These are phyloP conservation scores for Coranthus polyacanthus DNA, from an alignment of 2,797 vertebrate species.

Conservation along the genomic window DNA sequence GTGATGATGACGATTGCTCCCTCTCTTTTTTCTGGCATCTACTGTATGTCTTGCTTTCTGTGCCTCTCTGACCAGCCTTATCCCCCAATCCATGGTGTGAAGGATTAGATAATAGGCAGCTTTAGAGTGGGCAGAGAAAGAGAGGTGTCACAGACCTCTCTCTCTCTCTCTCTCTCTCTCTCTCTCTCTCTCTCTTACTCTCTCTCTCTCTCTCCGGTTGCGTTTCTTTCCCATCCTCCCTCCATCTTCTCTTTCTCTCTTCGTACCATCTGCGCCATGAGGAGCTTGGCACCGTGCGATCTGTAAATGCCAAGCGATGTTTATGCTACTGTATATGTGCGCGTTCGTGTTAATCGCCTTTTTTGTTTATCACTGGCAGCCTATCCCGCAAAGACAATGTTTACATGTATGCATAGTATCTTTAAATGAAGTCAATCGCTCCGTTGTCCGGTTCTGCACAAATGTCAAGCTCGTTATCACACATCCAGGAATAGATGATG, in stretches of 20 bases:
- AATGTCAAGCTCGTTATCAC: slow-evolving; percentile 45
- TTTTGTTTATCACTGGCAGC: background rate
- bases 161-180: slow-evolving; percentile 47
- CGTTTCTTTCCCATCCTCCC: slow-evolving; percentile 16
- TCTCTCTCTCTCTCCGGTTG: background rate
- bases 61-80: slow-evolving; percentile 56
- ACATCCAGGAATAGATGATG: slow-evolving; percentile 50
- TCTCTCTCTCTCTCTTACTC: slow-evolving; percentile 50
- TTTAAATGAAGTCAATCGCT: slow-evolving; percentile 16
- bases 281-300: slow-evolving; percentile 74
- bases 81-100: slow-evolving; percentile 64
- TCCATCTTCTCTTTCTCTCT: slow-evolving; percentile 49
- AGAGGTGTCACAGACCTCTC: slow-evolving; percentile 83
- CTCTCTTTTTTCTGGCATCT: slow-evolving; percentile 62
- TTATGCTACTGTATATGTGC: slow-evolving; percentile 29
- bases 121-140: slow-evolving; percentile 82
- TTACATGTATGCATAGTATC: slow-evolving; percentile 2
- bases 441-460: background rate
- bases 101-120: slow-evolving; percentile 85
- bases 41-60: slow-evolving; percentile 70
- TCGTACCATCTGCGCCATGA: slow-evolving; percentile 81
- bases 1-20: slow-evolving; percentile 49
- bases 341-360: background rate
- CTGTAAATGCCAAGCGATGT: slow-evolving; percentile 61
- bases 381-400: background rate